A percentile compares a stretch with the other conserved stretches of the same genome.
phyloP scores from a whole-genome alignment of 2,888 invertebrate genomes.

The Heteromurus nitidus region DNA sequence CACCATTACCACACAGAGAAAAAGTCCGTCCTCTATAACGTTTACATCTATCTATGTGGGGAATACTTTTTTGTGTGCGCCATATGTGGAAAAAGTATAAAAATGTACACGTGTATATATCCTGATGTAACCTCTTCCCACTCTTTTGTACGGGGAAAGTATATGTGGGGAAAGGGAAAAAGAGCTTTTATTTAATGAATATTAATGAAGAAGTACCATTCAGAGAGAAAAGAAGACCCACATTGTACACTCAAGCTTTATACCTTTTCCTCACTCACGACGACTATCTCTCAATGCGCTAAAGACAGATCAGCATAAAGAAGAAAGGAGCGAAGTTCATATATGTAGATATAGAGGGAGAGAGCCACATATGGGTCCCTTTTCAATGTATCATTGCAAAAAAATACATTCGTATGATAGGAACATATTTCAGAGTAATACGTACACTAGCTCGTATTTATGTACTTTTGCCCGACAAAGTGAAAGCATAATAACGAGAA shows the following conservation, averaged over 20 bases:
- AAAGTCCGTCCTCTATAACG: no score
- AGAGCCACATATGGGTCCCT: no score
- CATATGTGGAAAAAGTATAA: no score
- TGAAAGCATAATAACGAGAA: no score
- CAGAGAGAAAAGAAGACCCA: constrained; percentile 25
- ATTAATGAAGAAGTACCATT: constrained; percentile 67
- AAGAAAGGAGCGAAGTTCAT: neutral
- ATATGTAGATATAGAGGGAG: no score
- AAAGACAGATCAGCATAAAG: constrained; percentile 19
- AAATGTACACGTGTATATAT: no score
- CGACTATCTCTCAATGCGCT: neutral
- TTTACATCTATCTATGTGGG: no score
- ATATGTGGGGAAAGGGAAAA: constrained; percentile 36
- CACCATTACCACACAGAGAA: neutral
- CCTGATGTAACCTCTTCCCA: no score
- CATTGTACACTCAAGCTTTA: constrained; percentile 9
- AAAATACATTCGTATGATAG: constrained; percentile 2
- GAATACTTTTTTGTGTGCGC: no score
- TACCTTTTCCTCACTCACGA: neutral
- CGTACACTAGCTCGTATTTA: neutral
- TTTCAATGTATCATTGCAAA: no score
- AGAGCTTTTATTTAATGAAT: constrained; percentile 68
- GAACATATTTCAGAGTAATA: neutral
- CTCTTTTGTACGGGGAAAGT: no score
- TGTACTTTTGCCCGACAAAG: no score